Conservation (phyloP, 2,888 invertebrate genomes). For the Drosophila nigricruria region DNA sequence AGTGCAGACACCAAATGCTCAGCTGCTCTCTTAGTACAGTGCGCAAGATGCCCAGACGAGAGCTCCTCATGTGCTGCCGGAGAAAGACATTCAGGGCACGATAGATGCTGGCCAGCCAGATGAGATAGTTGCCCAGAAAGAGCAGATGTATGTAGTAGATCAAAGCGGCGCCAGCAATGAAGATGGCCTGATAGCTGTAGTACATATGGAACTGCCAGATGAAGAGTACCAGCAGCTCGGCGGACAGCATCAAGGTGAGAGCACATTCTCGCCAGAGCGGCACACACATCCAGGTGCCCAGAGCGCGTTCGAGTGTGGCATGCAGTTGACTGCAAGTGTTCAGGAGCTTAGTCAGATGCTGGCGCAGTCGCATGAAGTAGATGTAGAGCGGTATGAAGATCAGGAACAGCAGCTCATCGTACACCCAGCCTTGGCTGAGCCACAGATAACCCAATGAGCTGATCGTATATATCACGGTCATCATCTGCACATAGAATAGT, state of each 20-base stretch:
- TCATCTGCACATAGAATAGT: slow-evolving; percentile 57
- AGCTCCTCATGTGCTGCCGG: slow-evolving; percentile 40
- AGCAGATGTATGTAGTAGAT: slow-evolving; percentile 52
- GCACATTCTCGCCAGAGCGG: slow-evolving; percentile 40
- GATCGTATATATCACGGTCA: slow-evolving; percentile 31
- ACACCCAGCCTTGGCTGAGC: slow-evolving; percentile 56
- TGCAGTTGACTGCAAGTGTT: slow-evolving; percentile 45
- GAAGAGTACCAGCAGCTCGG: slow-evolving; percentile 40
- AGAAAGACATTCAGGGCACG: slow-evolving; percentile 52
- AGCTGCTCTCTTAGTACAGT: slow-evolving; percentile 40
- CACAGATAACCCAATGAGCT: slow-evolving; percentile 37
- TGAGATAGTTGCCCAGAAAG: slow-evolving; percentile 57
- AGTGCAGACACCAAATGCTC: slow-evolving; percentile 35
- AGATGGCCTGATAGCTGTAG: slow-evolving; percentile 51
- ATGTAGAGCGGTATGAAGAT: slow-evolving; percentile 55
- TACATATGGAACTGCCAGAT: slow-evolving; percentile 57
- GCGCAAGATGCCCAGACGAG: slow-evolving; percentile 27
- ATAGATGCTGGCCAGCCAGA: slow-evolving; percentile 62
- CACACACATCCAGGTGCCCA: slow-evolving; percentile 59
- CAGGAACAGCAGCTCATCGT: slow-evolving; percentile 46
- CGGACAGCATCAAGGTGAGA: slow-evolving; percentile 38
- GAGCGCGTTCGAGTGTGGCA: slow-evolving; percentile 19
- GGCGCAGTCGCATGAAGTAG: slow-evolving; percentile 50
- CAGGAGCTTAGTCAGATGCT: slow-evolving; percentile 42
- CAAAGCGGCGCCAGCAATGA: slow-evolving; percentile 43